Conservation (phyloP, 2,888 invertebrate genomes). For the Erebia palarica region DNA sequence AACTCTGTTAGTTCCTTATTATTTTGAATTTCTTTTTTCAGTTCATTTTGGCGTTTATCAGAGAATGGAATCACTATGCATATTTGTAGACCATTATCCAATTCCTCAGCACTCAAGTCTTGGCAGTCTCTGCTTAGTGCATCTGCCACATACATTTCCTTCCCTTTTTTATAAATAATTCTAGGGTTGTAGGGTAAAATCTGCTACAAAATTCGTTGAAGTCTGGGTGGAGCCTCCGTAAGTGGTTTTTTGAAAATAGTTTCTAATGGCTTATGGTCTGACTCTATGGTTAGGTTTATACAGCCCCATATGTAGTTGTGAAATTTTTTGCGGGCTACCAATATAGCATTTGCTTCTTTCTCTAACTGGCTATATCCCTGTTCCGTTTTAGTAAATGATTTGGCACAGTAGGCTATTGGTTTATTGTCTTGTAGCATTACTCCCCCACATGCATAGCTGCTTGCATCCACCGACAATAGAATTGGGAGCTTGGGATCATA, state of each 20-base stretch:
- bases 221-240: background rate
- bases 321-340: too few species aligned
- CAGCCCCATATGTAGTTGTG: too few species aligned
- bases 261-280: background rate
- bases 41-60: background rate
- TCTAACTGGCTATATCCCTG: too few species aligned
- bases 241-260: background rate
- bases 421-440: too few species aligned
- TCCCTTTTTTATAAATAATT: background rate
- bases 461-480: too few species aligned
- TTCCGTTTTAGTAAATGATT: too few species aligned
- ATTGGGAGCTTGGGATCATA: too few species aligned
- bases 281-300: too few species aligned
- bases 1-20: background rate
- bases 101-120: background rate
- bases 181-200: background rate
- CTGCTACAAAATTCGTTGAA: background rate
- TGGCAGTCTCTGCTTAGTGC: background rate
- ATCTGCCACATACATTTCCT: slow-evolving; percentile 2
- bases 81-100: background rate
- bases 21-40: background rate
- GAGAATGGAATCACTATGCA: background rate
- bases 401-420: too few species aligned
- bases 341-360: too few species aligned
- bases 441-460: too few species aligned